Base-by-base conservation (phyloP, 2,113 vertebrate genomes). In the Notiomystis cincta region DNA sequence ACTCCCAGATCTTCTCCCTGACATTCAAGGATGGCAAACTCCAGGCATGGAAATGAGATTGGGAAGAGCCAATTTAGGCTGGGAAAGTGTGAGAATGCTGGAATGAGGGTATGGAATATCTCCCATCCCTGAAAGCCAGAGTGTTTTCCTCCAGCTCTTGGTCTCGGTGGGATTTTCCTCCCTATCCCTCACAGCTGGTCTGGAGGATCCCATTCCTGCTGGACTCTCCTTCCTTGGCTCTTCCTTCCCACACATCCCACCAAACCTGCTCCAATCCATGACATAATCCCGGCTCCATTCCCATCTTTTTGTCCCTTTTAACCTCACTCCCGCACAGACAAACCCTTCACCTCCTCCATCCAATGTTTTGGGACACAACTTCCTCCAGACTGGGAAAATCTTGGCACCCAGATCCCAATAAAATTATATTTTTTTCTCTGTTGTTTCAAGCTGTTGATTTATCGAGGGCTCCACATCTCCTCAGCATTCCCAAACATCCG, bases 401-500 rank as follows among this genome's bases (percentile, higher is more conserved):
- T 47, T 44, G 72, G 56, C 56, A 60, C 48, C 10, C 3, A 28
- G 33, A 61, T 33, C 58, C 56, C 20, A 35, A 40, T 6, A 27
- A 30, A 62, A 25, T 10, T 1, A 24, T 25, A n/a, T n/a, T 66
- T 16, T 44, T 38, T 44, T 51, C 16, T 0, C 16, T 25, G 20
- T 73, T 82, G 35, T 65, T 72, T 62, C 5, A 67, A 33, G 48
- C 70, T 82, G 64, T 50, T 72, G 94, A 86, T 90, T 93, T 58
- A 54, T 93, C 60, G 18, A 25, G 44, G 56, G n/a, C 79, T 87
- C 77, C 42, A 35, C 69, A 50, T 92, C 83, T 92, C 85, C 89
- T 42, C 80, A 89, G 83, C 62, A 67, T 92, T 96, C 85, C 95
- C 82, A 64, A 79, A 62, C 73, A 86, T 90, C 82, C 58, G n/a